A percentile compares a stretch with the other conserved stretches of the same genome.
These are phyloP conservation scores for Pomatorhinus ruficollis DNA, from an alignment of 2,113 vertebrate genomes.

Conservation along the genomic window DNA sequence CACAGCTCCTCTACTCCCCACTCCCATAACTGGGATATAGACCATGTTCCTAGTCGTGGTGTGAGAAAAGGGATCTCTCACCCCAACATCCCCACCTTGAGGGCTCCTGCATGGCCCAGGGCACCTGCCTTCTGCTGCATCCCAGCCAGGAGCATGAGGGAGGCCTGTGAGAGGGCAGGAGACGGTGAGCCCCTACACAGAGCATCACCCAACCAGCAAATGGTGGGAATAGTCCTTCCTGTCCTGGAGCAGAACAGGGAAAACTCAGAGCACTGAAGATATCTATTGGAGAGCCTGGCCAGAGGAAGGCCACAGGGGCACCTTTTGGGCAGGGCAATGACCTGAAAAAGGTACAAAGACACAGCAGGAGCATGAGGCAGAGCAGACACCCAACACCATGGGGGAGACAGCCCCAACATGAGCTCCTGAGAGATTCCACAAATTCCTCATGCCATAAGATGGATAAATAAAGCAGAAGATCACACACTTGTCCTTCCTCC, in stretches of 20 bases:
- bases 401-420: fast-evolving
- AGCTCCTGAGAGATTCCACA: not conserved
- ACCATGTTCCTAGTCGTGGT: fast-evolving
- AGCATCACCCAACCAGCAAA: fast-evolving
- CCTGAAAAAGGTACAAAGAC: not conserved
- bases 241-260: not conserved
- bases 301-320: not conserved
- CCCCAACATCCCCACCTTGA: fast-evolving
- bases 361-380: not conserved
- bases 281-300: not conserved
- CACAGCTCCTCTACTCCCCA: not conserved
- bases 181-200: not conserved
- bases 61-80: not conserved
- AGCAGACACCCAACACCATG: not conserved
- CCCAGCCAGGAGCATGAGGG: not conserved
- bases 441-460: fast-evolving
- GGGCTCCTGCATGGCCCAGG: not conserved
- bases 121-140: not conserved
- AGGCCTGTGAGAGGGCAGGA: not conserved
- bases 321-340: not conserved
- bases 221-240: not conserved
- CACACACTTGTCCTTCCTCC: no score
- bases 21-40: not conserved
- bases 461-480: not conserved
- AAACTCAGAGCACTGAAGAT: not conserved